Evolutionary conservation across 2,113 vertebrate species (phyloP), one percentile per base, ranked within the genome.

Genomic region (Eurystomus gularis): DNA sequence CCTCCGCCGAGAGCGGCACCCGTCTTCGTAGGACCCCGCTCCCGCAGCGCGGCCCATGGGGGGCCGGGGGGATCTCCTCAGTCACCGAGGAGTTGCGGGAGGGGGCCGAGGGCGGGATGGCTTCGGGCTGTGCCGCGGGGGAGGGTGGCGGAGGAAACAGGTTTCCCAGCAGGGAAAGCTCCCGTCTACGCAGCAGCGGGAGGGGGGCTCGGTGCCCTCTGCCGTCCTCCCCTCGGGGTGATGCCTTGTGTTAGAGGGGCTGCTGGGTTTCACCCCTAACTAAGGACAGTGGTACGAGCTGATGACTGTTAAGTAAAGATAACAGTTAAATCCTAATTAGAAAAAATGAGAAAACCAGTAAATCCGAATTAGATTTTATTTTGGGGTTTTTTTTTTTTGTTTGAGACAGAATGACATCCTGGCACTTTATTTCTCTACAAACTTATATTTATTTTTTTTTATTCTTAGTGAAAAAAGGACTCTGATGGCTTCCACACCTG

Each of bases 401-500:
- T 57, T 1, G 3, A 46, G 20, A 11, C 9, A 20, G 7, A 65
- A 13, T 57, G 49, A 13, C 0, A 0, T n/a, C 3, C 19, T 78
- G 58, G 14, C 1, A 0, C 39, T 64, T 76, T 58, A 15, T 62
- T 66, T 61, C 21, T 90, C 26, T 75, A 54, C 64, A 86, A 83
- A 25, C 28, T 8, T 1, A 5, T 82, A 1, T 37, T 26, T 14
- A 15, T 42, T 58, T 44, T 24, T 80, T 57, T 60, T 17, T 85
- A 6, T 54, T 93, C 23, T 13, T 80, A 97, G 96, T 42, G 64
- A 58, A 37, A 84, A 78, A 65, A 84, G 4, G 91, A 28, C 82
- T 79, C 35, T 21, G 40, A 98, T 98, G 97, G 96, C 98, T 88
- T 97, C 96, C 3, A 31, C 96, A 28, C 93, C 98, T 7, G 71